Conservation (phyloP, 53 echinoderm and acorn worm genomes). For the Astropecten irregularis region DNA sequence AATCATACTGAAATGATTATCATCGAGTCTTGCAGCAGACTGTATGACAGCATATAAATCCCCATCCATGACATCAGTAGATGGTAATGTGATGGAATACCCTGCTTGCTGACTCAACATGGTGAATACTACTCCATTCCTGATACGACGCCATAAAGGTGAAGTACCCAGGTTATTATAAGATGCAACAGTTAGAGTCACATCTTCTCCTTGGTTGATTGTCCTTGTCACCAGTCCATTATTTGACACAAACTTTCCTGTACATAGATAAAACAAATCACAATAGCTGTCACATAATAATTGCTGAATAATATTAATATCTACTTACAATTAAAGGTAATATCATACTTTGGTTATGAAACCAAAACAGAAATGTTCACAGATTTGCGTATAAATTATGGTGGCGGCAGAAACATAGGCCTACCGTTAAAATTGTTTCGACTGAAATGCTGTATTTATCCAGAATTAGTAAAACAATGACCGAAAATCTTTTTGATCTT, state of each 20-base stretch:
- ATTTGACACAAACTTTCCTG: slow-evolving; percentile 56
- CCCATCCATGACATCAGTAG: neutral
- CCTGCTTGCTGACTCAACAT: neutral
- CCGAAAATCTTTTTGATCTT: no score
- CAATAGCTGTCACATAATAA: neutral
- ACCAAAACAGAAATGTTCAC: neutral
- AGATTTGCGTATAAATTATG: neutral
- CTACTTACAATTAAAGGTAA: neutral
- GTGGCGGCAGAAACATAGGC: no score
- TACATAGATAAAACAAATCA: neutral
- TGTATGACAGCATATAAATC: slow-evolving; percentile 29
- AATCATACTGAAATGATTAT: slow-evolving; percentile 49
- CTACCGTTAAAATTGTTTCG: no score
- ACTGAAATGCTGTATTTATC: no score
- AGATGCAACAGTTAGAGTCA: neutral
- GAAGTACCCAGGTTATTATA: neutral
- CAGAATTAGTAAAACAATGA: no score
- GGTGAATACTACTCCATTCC: neutral
- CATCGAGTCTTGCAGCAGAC: neutral
- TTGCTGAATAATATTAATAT: neutral
- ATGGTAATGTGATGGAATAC: neutral
- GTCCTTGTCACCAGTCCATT: slow-evolving; percentile 56
- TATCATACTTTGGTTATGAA: neutral
- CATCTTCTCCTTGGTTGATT: slow-evolving; percentile 42
- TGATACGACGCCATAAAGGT: neutral